Conservation (phyloP, 2,113 vertebrate species). For the Cynocephalus volans region DNA sequence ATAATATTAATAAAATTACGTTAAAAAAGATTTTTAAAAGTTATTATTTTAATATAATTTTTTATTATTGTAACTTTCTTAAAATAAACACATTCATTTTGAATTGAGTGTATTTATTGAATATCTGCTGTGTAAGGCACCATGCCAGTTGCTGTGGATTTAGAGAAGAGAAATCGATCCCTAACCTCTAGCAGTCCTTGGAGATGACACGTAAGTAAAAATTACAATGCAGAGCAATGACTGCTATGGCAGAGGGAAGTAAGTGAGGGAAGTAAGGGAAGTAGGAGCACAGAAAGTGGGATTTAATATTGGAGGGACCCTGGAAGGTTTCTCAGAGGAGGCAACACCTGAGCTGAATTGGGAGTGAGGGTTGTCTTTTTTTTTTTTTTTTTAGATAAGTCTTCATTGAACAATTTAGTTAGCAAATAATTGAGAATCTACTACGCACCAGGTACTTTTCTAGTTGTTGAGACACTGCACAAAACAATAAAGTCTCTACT, state of each 20-base stretch:
- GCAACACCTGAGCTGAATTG: not conserved
- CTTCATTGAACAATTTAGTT: slow-evolving; percentile 12
- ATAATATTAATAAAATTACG: too few relatives aligned
- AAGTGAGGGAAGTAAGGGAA: not conserved
- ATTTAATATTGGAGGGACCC: not conserved
- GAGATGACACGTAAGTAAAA: not conserved
- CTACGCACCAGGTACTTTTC: not conserved
- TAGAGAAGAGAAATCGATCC: not conserved
- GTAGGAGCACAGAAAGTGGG: not conserved
- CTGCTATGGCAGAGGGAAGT: not conserved
- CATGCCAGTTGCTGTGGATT: not conserved
- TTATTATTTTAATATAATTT: not conserved
- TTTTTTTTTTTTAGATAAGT: not conserved
- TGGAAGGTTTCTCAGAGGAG: slow-evolving; percentile 12
- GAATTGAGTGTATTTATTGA: not conserved
- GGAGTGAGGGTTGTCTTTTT: not conserved
- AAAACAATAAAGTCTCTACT: not conserved
- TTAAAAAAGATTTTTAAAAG: not conserved
- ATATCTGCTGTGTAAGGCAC: not conserved
- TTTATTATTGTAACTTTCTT: not conserved
- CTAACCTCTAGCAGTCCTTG: not conserved
- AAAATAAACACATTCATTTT: not conserved
- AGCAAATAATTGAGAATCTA: not conserved
- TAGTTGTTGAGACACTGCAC: not conserved
- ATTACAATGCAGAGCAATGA: not conserved